A percentile compares a stretch with the other conserved stretches of the same genome.
These are phyloP conservation scores for Bombylius major DNA, from an alignment of 2,888 invertebrate species.

Conservation along the genomic window DNA sequence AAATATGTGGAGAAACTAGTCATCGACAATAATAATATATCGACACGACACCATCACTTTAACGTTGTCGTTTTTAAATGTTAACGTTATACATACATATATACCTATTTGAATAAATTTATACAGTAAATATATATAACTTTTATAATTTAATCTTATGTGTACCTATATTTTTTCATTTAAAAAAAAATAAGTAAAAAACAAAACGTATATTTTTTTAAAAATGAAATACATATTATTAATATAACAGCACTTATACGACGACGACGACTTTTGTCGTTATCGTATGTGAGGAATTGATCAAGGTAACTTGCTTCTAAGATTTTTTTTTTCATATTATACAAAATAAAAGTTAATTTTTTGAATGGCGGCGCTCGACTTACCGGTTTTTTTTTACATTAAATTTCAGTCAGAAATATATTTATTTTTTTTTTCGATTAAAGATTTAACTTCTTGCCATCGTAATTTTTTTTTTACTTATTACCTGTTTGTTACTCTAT, in stretches of 20 bases:
- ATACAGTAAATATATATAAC: too few relatives aligned
- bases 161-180: too few relatives aligned
- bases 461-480: background rate
- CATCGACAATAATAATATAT: background rate
- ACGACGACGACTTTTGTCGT: background rate
- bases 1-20: background rate
- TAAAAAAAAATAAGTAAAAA: too few relatives aligned
- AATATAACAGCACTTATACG: too few relatives aligned
- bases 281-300: background rate
- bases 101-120: background rate
- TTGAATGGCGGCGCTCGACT: background rate
- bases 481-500: background rate
- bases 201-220: too few relatives aligned
- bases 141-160: too few relatives aligned
- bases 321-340: too few relatives aligned
- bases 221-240: too few relatives aligned
- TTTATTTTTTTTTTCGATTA: background rate
- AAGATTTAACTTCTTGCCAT: background rate
- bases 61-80: background rate
- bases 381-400: background rate
- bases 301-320: background rate
- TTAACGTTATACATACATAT: background rate
- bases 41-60: background rate
- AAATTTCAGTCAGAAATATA: too few relatives aligned
- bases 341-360: background rate